Conservation (phyloP, 2,888 invertebrate genomes). For the Scaptomyza parva region DNA sequence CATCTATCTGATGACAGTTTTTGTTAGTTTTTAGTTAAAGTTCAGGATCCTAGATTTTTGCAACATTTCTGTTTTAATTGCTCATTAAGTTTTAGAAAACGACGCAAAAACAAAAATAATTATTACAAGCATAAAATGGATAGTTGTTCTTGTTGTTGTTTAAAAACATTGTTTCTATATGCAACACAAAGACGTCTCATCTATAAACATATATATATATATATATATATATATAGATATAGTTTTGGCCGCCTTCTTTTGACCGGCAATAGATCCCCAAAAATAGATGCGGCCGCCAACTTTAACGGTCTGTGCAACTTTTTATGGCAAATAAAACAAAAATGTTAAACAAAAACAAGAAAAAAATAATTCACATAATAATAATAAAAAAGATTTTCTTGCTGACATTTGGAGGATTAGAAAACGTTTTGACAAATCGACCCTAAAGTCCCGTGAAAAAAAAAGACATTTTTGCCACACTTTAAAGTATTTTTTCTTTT, state of each 20-base stretch:
- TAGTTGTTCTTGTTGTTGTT: slow-evolving; percentile 4
- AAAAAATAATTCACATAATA: slow-evolving; percentile 10
- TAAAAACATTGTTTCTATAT: background rate
- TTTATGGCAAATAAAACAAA: slow-evolving; percentile 72
- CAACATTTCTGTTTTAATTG: slow-evolving; percentile 52
- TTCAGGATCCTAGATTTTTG: background rate
- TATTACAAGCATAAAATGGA: slow-evolving; percentile 29
- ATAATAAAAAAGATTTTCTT: slow-evolving; percentile 20
- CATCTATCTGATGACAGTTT: slow-evolving; percentile 33
- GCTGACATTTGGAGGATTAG: slow-evolving; percentile 63
- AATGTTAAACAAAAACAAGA: background rate
- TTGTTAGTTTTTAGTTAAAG: too few species aligned
- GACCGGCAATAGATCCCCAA: slow-evolving; percentile 11
- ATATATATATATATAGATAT: slow-evolving; percentile 39
- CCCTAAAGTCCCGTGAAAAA: slow-evolving; percentile 42
- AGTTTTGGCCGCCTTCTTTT: slow-evolving; percentile 19
- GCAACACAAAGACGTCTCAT: background rate
- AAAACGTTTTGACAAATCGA: slow-evolving; percentile 76
- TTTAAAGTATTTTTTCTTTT: background rate
- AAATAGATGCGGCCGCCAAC: slow-evolving; percentile 73
- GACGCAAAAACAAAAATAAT: slow-evolving; percentile 39
- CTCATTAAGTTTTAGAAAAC: slow-evolving; percentile 36
- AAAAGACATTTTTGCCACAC: too few species aligned
- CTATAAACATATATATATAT: slow-evolving; percentile 29
- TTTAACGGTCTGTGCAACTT: slow-evolving; percentile 73